These are phyloP conservation scores for Tetragnatha montana DNA, from an alignment of 2,888 invertebrate species.

Conservation along the genomic window DNA sequence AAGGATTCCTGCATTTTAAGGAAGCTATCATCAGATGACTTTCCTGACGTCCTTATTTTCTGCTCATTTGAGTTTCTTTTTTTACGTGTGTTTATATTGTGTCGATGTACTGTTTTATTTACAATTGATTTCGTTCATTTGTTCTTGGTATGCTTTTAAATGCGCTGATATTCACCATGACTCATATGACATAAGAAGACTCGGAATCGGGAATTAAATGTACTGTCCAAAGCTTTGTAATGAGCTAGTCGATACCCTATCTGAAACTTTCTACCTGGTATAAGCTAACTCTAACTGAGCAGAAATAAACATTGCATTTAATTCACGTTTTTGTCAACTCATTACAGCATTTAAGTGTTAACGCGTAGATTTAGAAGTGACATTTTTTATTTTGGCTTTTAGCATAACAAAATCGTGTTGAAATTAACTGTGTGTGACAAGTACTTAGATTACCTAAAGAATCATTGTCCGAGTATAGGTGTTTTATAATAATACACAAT, in stretches of 20 bases:
- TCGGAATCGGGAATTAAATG: not conserved
- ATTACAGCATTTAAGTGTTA: not conserved
- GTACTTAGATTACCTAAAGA: conserved; percentile 6
- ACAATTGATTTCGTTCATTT: not conserved
- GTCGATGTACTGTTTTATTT: not conserved
- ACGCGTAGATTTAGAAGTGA: conserved; percentile 3
- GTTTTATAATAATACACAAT: conserved; percentile 4
- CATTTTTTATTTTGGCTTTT: conserved; percentile 16
- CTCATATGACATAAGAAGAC: not conserved
- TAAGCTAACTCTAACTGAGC: not conserved
- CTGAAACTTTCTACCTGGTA: not conserved
- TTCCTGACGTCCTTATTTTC: conserved; percentile 19
- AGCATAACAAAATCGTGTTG: not conserved
- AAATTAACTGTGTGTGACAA: not conserved
- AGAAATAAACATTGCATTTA: conserved; percentile 4
- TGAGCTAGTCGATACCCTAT: conserved; percentile 24
- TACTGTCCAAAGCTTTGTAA: conserved; percentile 11
- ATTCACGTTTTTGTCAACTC: not conserved
- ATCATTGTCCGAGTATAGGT: conserved; percentile 7
- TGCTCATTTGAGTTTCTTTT: conserved; percentile 21
- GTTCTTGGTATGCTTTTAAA: not conserved
- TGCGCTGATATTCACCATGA: not conserved
- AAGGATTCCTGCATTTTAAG: not conserved
- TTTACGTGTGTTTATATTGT: conserved; percentile 2
- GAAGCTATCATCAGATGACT: conserved; percentile 5